A percentile compares a stretch with the other conserved stretches of the same genome.
These are phyloP conservation scores for Larimichthys crocea DNA, from an alignment of 2,113 vertebrate genomes.

Conservation along the genomic window DNA sequence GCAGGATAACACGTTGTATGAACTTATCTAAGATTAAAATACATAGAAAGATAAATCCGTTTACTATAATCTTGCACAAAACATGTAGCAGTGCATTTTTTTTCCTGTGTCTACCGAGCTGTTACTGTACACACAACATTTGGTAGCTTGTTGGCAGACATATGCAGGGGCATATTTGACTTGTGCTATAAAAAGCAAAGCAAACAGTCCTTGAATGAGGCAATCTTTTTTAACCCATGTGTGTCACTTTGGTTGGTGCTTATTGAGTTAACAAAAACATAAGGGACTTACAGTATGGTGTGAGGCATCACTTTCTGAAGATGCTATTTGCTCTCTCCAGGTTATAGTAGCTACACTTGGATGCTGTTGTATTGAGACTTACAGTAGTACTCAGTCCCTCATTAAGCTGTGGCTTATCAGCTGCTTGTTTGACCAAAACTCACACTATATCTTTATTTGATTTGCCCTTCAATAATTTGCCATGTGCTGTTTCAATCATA, in stretches of 20 bases:
- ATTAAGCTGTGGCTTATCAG: conserved; percentile 46
- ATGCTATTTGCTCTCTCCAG: conserved; percentile 39
- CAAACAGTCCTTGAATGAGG: conserved; percentile 36
- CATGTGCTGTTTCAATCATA: conserved; percentile 49
- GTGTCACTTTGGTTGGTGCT: conserved; percentile 16
- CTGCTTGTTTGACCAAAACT: conserved; percentile 48
- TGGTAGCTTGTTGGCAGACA: conserved; percentile 15
- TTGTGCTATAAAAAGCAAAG: conserved; percentile 38
- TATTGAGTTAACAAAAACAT: conserved; percentile 28
- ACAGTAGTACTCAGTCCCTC: conserved; percentile 17
- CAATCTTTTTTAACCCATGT: conserved; percentile 16
- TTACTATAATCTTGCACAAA: neutral
- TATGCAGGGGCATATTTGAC: conserved; percentile 37
- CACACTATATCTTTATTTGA: conserved; percentile 34
- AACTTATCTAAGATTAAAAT: neutral
- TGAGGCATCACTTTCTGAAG: conserved; percentile 38
- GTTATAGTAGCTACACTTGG: conserved; percentile 23
- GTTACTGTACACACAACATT: conserved; percentile 28
- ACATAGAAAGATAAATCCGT: neutral
- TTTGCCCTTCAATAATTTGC: conserved; percentile 30
- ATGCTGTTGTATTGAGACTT: conserved; percentile 31
- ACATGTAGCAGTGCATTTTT: neutral
- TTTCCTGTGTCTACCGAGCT: neutral
- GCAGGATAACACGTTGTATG: neutral
- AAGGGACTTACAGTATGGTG: conserved; percentile 6